Evolutionary conservation across 2,888 invertebrate genomes (phyloP).

Genomic region (Drosophila meridionalis): DNA sequence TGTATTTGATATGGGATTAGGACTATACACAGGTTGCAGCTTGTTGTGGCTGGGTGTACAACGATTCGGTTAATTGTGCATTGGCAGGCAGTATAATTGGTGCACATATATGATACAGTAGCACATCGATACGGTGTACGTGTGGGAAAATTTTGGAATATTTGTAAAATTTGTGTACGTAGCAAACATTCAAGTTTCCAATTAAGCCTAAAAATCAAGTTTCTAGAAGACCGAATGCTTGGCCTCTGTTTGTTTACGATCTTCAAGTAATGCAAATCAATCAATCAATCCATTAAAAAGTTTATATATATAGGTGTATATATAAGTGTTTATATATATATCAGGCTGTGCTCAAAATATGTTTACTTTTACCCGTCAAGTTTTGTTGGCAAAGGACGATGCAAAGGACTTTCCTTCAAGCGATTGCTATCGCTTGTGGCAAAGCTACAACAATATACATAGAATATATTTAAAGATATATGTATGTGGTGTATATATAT

Average conservation of each 20-base stretch:
- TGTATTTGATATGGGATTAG: conserved; percentile 39
- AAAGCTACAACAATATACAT: conserved; percentile 82
- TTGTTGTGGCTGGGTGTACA: conserved; percentile 63
- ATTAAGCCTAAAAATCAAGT: conserved; percentile 40
- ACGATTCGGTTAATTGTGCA: conserved; percentile 61
- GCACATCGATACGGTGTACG: conserved; percentile 32
- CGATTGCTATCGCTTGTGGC: conserved; percentile 80
- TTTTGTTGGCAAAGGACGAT: conserved; percentile 85
- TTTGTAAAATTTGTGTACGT: conserved; percentile 24
- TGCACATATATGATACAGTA: conserved; percentile 19
- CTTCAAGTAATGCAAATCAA: conserved; percentile 55
- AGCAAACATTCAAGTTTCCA: conserved; percentile 54
- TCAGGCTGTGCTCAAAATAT: conserved; percentile 75
- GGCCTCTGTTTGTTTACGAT: conserved; percentile 42
- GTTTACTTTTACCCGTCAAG: conserved; percentile 85
- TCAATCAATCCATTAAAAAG: conserved; percentile 61
- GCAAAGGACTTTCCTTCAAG: conserved; percentile 84
- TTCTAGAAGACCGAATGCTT: conserved; percentile 60
- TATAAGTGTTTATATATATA: conserved; percentile 48
- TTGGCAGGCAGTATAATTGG: conserved; percentile 60
- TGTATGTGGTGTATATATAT: conserved; percentile 40
- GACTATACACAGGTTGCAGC: conserved; percentile 58
- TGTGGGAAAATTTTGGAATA: conserved; percentile 14
- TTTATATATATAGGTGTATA: conserved; percentile 37
- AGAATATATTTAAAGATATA: conserved; percentile 65